Evolutionary conservation across 2,113 vertebrate species (phyloP), one percentile per base, ranked within the genome.

Genomic region (Eleginops maclovinus): DNA sequence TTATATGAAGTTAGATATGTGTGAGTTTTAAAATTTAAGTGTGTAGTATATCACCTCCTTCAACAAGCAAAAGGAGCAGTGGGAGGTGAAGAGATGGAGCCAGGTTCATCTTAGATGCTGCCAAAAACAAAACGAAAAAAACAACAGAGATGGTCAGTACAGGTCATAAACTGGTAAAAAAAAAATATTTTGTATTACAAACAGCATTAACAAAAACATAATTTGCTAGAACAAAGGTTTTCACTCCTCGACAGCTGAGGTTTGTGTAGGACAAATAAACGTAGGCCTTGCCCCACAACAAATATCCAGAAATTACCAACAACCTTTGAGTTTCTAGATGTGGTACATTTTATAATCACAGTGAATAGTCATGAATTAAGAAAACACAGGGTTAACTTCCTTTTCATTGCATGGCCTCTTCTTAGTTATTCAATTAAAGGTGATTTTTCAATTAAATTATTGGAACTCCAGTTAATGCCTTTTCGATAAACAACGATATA

Each of bases 51-150:
- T 91, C 74, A 94, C 93, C 91, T 88, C 66, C 31, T 36, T 36
- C 31, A 36, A 70, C 11, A 78, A 54, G 26, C 61, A 86, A 28
- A 44, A 68, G 15, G 21, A 87, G 55, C 54, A 92, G 54, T n/a
- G 90, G 17, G 53, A 87, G 40, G 21, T 76, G 82, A 70, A 61
- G 80, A 40, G 54, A 51, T 21, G 72, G 62, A 70, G 51, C 31
- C 58, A 53, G 58, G 28, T 81, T 91, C 84, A 85, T 92, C 67
- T 74, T 90, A 43, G 47, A 13, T 62, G 19, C 81, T 86, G 21
- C 65, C 13, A 28, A 43, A 47, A 68, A 22, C 28, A 56, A 68
- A 62, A 1, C 7, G n/a, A 24, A 41, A 68, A 13, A 64, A 51
- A 14, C 1, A 74, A 46, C 2, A 24, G 11, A 40, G 6, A 11